Base-by-base conservation (phyloP, 2,888 invertebrate genomes). In the Atrina japonica region DNA sequence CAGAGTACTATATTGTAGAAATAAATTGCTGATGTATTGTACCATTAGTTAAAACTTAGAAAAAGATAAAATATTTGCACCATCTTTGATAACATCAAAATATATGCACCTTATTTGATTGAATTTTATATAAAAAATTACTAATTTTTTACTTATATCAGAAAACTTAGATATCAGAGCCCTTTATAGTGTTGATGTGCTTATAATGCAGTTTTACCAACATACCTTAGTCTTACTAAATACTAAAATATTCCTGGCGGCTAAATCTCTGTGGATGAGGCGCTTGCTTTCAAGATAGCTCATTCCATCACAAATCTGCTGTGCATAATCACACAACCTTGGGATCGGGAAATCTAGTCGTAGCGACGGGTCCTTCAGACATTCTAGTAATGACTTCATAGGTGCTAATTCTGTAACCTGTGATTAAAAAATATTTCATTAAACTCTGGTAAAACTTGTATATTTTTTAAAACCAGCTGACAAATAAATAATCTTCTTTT, bases 271-370 rank as follows among this genome's bases (percentile, higher is more conserved):
- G 92, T 99, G 99, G 88, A 99, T 98, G 86, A 99, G 94, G 90
- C 98, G 94, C 92, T 98, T 97, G 76, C 94, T 95, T 92, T 98
- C 98, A 81, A 99, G 93, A 92, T 99, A 99, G 89, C 95, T 95
- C 99, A 99, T 99, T 61, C 99, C 99, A 92, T 97, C 96, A 91
- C 96, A 96, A 63, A 98, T 97, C 92, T 98, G 98, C 88, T 96
- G 94, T 43, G 97, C 96, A 91, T 98, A 99, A 91, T 97, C 96
- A 92, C 97, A 98, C 30, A 99, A 93, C 18, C 96, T 95, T 59
- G 95, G 93, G 63, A 99, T 95, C 0, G 97, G 95, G 90, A 99
- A 97, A 89, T 96, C 96, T n/a, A 95, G 93, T 5, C 97, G 93
- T 66, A 98, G 92, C 0, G 96, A 95, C 0, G 96, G 95, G 90